Evolutionary conservation across 2,113 vertebrate genomes (phyloP).

Genomic region (Pionites leucogaster): DNA sequence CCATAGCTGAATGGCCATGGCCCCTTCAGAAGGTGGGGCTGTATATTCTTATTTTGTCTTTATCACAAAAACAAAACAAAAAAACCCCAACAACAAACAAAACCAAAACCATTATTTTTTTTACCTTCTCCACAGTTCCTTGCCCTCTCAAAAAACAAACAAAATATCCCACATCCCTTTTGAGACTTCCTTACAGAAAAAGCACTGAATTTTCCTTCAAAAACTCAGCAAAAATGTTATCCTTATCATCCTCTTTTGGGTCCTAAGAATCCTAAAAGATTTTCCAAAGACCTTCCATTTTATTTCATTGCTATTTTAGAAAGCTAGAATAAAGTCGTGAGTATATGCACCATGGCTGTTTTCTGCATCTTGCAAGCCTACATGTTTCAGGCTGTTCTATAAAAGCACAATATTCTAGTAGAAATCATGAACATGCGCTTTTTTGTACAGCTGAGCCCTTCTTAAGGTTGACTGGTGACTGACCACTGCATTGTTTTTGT

Average conservation of each 20-base stretch:
- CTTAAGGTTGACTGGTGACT: not conserved
- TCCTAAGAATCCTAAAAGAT: not conserved
- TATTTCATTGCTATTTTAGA: not conserved
- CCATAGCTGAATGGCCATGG: accelerated
- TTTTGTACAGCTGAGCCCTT: not conserved
- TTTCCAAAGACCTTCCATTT: not conserved
- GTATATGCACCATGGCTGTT: not conserved
- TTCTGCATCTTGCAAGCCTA: not conserved
- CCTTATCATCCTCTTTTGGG: not conserved
- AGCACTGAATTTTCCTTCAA: not conserved
- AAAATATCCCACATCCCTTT: not conserved
- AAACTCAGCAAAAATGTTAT: not conserved
- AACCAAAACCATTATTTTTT: not conserved
- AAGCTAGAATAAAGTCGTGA: not conserved
- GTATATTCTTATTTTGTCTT: not conserved
- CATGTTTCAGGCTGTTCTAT: not conserved
- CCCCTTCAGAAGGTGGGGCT: not conserved
- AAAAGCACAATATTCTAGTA: not conserved
- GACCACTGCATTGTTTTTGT: too few species aligned
- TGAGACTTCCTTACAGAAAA: not conserved
- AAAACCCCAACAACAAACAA: not conserved
- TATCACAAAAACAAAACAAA: not conserved
- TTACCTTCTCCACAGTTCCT: not conserved
- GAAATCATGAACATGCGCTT: not conserved
- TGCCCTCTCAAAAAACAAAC: not conserved